Evolutionary conservation across 2,888 invertebrate genomes (phyloP), one percentile per base, ranked within the genome.

Genomic region (Microctonus aethiopoides): DNA sequence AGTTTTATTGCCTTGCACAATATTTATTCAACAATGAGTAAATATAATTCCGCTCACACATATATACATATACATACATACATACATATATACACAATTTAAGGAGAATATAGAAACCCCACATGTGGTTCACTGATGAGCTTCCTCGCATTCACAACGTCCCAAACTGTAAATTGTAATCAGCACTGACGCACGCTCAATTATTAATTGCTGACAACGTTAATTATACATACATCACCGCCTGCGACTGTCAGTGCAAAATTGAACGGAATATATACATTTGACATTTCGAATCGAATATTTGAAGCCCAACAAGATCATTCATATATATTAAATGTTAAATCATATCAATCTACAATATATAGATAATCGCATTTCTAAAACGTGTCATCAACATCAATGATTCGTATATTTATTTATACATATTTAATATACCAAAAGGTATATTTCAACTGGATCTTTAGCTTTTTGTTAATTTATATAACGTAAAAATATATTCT

Each of bases 171-270:
- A 80, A 83, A 85, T 85, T 84, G 83, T 85, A 84, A 85, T 85
- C 85, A 85, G 81, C 83, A 81, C 81, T 11, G 9, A 4, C 78
- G 79, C 79, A 78, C 78, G 76, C 80, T 85, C 81, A 84, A 86
- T 84, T 84, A 86, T 85, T 85, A 85, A 86, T 83, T 77, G 79
- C 79, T 82, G 82, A 83, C 83, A 83, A 78, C 83, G 82, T 84
- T 86, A 85, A 85, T 86, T 84, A 82, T 85, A 81, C 78, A 80
- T 16, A 29, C 29, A 36, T 36, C 36, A 13, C 10, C 36, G 36
- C 36, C 36, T 13, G 36, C 13, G 13, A 11, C 39, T 39, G 39
- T 13, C 39, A 39, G 4, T 13, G n/a, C n/a, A n/a, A 13, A 11
- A 52, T 22, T 52, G 52, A 52, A 16, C 51, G 20, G 16, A 13